phyloP scores from a whole-genome alignment of 2,113 vertebrate species.

The Aplodontia rufa region DNA sequence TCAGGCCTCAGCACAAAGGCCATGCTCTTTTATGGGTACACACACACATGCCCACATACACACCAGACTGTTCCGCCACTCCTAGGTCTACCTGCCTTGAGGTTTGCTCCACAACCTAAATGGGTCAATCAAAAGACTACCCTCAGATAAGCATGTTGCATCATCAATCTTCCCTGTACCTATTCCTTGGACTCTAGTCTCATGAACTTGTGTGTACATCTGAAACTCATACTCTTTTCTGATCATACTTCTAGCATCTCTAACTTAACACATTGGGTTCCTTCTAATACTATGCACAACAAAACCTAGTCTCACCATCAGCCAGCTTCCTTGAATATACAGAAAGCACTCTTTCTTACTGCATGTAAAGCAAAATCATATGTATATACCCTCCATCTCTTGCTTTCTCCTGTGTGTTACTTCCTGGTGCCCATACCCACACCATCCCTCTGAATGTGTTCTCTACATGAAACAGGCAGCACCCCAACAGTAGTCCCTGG shows the following conservation, averaged over 20 bases:
- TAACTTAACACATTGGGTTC: slow-evolving; percentile 7
- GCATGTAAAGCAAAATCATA: neutral
- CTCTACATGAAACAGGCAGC: neutral
- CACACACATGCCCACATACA: neutral
- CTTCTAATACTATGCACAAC: neutral
- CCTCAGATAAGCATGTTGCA: neutral
- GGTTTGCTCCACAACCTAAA: slow-evolving; percentile 28
- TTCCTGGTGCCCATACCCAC: neutral
- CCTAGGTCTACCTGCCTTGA: neutral
- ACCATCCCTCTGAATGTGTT: neutral
- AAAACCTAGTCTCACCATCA: slow-evolving; percentile 25
- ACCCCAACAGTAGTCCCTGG: neutral
- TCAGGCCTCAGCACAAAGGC: neutral
- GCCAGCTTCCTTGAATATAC: neutral
- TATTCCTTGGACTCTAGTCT: neutral
- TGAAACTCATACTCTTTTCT: neutral
- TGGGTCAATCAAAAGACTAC: neutral
- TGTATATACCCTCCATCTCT: neutral
- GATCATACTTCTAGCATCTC: slow-evolving; percentile 7
- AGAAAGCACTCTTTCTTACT: neutral
- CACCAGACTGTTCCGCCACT: neutral
- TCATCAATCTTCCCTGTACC: neutral
- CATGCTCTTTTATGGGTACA: neutral
- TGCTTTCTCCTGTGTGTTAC: neutral
- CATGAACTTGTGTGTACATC: neutral